Conservation (phyloP, 1,140 invertebrate genomes). For the Vollenhovia emeryi region DNA sequence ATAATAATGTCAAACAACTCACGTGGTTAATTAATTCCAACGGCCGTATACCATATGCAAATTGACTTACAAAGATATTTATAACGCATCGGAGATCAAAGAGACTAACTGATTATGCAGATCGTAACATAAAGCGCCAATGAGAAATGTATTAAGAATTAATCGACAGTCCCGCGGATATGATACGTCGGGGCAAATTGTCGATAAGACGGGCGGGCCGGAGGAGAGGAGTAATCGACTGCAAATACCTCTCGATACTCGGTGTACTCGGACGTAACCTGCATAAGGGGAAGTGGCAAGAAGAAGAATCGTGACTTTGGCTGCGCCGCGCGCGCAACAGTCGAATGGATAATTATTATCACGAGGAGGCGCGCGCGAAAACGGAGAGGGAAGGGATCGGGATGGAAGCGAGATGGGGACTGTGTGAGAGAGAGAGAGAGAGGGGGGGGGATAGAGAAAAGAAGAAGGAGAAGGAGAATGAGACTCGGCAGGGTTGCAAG, state of each 20-base stretch:
- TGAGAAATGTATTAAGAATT: slow-evolving; percentile 51
- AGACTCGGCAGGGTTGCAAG: background rate
- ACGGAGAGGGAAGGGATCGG: background rate
- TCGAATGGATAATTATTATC: slow-evolving; percentile 72
- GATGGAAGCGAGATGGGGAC: slow-evolving; percentile 16
- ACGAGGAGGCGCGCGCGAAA: slow-evolving; percentile 47
- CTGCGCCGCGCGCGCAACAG: slow-evolving; percentile 34
- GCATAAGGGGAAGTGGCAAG: slow-evolving; percentile 56
- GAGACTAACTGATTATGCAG: background rate
- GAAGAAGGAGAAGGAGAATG: background rate
- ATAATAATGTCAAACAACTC: background rate
- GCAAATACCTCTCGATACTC: slow-evolving; percentile 59
- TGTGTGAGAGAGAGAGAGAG: background rate
- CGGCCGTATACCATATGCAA: background rate
- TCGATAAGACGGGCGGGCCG: background rate
- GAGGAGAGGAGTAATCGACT: slow-evolving; percentile 52
- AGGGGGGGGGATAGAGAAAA: background rate
- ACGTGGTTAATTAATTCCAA: slow-evolving; percentile 11
- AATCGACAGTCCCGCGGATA: slow-evolving; percentile 51
- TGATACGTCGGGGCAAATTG: background rate
- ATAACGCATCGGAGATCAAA: background rate
- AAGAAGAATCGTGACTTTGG: slow-evolving; percentile 68
- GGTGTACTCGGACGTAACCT: slow-evolving; percentile 49
- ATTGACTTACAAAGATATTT: background rate
- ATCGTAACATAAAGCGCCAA: slow-evolving; percentile 16